Evolutionary conservation across 37 sponge, comb jelly and placozoan species (phyloP), one percentile per base, ranked within the genome.

Genomic region (Dysidea cf. avara): DNA sequence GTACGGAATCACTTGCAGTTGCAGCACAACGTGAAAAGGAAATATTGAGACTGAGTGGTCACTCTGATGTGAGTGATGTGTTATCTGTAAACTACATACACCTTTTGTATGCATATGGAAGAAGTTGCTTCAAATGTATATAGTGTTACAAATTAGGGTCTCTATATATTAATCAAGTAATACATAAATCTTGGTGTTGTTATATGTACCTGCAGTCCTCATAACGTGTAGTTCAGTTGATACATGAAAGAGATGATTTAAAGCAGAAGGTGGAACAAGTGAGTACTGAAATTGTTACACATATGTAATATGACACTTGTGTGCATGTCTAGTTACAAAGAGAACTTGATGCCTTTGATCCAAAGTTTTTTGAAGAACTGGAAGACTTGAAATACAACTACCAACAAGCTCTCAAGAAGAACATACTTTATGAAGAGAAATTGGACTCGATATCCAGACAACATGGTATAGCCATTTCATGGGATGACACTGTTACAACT

Each of bases 321-420:
- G 16, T 33, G 37, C 13, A 1, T 43, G 7, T 58, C 31, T 57
- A 92, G 93, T 40, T 92, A 43, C 46, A 56, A 34, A 79, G 62
- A 62, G 89, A 92, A 36, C 74, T 92, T 16, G 81, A 84, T 58
- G 40, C 80, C 3, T 9, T 92, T 76, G 93, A 92, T 64, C 89
- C 89, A 9, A 51, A 33, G 25, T 92, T 88, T 58, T 92, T 92
- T 80, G 93, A 92, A 55, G 93, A 92, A 66, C 75, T 92, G 28
- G 93, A 92, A 71, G 93, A 92, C 58, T 58, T 92, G 35, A 92
- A 92, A 61, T 92, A 60, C 63, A 87, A 92, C 70, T 83, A 83
- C 48, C 76, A 83, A 37, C 77, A 76, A 38, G 71, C 89, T 0
- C 56, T 88, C 20, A 62, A 76, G 72, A 92, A 62, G 74, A 88